phyloP scores from a whole-genome alignment of 2,797 vertebrate genomes.

The Podarcis siculus region DNA sequence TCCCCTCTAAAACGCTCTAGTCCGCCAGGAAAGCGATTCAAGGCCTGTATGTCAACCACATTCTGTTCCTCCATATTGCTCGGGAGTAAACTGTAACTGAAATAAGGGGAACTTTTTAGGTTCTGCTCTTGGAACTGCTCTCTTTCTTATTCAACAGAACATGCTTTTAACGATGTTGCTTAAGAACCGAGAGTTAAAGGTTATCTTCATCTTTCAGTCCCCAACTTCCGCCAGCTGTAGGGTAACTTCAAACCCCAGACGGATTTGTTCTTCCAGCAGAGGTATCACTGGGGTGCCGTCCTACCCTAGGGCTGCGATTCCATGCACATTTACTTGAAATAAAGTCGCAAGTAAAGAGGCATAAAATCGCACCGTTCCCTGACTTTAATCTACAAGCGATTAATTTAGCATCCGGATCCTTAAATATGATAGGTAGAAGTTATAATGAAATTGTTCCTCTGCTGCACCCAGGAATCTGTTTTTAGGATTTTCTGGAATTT shows the following conservation, averaged over 20 bases:
- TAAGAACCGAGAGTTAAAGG: too few relatives aligned
- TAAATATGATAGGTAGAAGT: background rate
- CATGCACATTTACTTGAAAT: too few relatives aligned
- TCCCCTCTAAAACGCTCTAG: background rate
- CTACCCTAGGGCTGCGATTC: too few relatives aligned
- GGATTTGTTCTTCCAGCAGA: background rate
- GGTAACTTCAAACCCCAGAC: background rate
- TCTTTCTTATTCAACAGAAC: too few relatives aligned
- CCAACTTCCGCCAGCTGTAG: background rate
- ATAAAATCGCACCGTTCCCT: background rate
- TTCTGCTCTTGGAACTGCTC: background rate
- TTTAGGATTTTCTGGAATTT: background rate
- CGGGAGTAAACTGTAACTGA: background rate
- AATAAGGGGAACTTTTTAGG: background rate
- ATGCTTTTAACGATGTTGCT: background rate
- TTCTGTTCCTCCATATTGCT: background rate
- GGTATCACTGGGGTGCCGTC: background rate
- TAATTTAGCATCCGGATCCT: background rate
- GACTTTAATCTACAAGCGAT: background rate
- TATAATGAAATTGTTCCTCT: background rate
- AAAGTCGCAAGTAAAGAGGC: too few relatives aligned
- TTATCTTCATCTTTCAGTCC: background rate
- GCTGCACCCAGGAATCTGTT: background rate
- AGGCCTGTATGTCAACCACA: background rate
- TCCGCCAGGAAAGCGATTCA: background rate